A percentile compares a stretch with the other conserved stretches of the same genome.
Conservation (phyloP, 2,113 vertebrate species). For the Ramphastos sulfuratus region DNA sequence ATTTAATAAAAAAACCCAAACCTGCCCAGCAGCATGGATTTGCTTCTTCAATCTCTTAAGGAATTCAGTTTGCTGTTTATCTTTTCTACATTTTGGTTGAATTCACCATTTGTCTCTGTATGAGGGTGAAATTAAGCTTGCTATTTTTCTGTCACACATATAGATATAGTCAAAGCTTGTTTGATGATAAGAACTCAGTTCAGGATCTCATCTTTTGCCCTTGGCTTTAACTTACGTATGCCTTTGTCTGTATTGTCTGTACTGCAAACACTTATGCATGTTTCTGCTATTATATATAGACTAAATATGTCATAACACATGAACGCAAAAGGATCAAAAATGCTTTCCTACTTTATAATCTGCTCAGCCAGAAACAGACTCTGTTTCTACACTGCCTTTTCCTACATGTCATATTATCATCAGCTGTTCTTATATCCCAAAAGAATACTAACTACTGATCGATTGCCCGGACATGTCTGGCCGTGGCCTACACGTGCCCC, state of each 20-base stretch:
- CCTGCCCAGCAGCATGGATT: neutral
- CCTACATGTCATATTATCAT: constrained; percentile 84
- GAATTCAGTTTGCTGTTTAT: constrained; percentile 28
- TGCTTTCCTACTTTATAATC: constrained; percentile 58
- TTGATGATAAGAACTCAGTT: constrained; percentile 8
- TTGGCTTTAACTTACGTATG: constrained; percentile 44
- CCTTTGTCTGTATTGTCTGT: constrained; percentile 37
- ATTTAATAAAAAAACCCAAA: neutral
- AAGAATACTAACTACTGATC: constrained; percentile 90
- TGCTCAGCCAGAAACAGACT: constrained; percentile 62
- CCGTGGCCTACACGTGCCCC: constrained; percentile 85
- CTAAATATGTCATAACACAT: constrained; percentile 49
- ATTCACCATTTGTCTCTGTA: constrained; percentile 9
- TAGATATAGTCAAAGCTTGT: constrained; percentile 39
- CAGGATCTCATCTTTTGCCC: constrained; percentile 35
- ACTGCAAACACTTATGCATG: neutral
- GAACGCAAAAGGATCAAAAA: constrained; percentile 45
- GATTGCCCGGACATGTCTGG: constrained; percentile 85
- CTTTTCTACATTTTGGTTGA: neutral
- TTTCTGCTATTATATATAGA: constrained; percentile 48
- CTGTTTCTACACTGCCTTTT: constrained; percentile 61
- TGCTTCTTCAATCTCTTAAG: neutral
- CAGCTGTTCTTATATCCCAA: constrained; percentile 80
- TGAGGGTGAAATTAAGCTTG: constrained; percentile 46
- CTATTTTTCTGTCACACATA: constrained; percentile 17